Conservation (phyloP, 35 echinoderm and acorn worm genomes). For the Heliocidaris erythrogramma region DNA sequence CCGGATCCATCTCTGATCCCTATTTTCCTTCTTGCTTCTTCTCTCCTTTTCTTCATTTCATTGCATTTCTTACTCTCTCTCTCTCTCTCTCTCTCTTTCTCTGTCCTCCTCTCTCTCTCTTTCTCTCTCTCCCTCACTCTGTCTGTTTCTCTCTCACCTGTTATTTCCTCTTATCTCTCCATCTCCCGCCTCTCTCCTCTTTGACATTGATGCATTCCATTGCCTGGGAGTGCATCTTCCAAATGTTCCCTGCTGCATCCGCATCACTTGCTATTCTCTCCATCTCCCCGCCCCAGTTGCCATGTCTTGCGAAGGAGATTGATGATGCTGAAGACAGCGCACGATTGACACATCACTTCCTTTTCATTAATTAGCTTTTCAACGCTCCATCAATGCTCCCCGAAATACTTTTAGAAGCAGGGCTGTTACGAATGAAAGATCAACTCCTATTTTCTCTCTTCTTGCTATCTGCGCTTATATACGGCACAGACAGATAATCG, state of each 20-base stretch:
- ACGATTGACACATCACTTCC: constrained; percentile 1
- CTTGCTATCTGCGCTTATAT: neutral
- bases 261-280: constrained; percentile 1
- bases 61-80: too few species aligned
- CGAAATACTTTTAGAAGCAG: neutral
- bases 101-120: too few species aligned
- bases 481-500: neutral
- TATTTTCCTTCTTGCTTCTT: too few species aligned
- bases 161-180: too few species aligned
- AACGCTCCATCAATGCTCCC: neutral
- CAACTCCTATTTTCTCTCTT: neutral
- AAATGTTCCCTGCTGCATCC: neutral
- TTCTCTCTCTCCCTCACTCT: too few species aligned
- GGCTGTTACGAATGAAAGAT: neutral
- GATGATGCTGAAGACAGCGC: neutral
- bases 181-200: neutral
- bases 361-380: constrained; percentile 19
- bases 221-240: neutral
- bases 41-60: too few species aligned
- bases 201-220: neutral
- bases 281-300: neutral
- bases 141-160: too few species aligned
- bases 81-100: too few species aligned
- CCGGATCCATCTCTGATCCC: too few species aligned
- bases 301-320: neutral